Percentiles rank a stretch among this genome's conserved stretches.
phyloP scores from a whole-genome alignment of 2,888 invertebrate genomes.

The Mayetiola destructor region DNA sequence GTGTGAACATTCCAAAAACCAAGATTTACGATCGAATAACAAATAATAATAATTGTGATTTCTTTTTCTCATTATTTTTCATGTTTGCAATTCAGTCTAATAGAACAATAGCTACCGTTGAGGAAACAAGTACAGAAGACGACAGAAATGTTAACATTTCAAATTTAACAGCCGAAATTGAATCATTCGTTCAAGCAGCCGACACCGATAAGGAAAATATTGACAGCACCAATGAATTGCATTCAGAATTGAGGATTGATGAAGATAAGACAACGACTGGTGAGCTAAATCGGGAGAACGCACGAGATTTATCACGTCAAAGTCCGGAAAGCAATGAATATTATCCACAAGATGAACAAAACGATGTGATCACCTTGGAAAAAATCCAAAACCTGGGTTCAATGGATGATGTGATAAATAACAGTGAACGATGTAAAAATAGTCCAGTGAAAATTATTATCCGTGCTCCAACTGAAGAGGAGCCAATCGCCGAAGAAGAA shows the following conservation, averaged over 20 bases:
- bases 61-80: not conserved
- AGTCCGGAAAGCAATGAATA: slow-evolving; percentile 14
- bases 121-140: not conserved
- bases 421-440: not conserved
- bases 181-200: slow-evolving; percentile 25
- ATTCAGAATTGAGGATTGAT: slow-evolving; percentile 16
- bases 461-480: slow-evolving; percentile 11
- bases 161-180: slow-evolving; percentile 29
- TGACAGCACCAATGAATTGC: slow-evolving; percentile 9
- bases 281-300: not conserved
- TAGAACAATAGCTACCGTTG: not conserved
- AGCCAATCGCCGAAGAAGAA: not conserved
- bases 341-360: slow-evolving; percentile 14
- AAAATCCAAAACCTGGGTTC: slow-evolving; percentile 5
- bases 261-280: slow-evolving; percentile 11
- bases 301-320: not conserved
- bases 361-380: not conserved
- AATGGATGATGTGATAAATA: not conserved
- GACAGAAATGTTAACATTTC: slow-evolving; percentile 22
- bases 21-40: no score
- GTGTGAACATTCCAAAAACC: no score
- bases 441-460: slow-evolving; percentile 13
- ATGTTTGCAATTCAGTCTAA: not conserved
- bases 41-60: no score
- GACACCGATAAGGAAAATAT: slow-evolving; percentile 18